Evolutionary conservation across 2,113 vertebrate genomes (phyloP).

Genomic region (Python bivittatus): DNA sequence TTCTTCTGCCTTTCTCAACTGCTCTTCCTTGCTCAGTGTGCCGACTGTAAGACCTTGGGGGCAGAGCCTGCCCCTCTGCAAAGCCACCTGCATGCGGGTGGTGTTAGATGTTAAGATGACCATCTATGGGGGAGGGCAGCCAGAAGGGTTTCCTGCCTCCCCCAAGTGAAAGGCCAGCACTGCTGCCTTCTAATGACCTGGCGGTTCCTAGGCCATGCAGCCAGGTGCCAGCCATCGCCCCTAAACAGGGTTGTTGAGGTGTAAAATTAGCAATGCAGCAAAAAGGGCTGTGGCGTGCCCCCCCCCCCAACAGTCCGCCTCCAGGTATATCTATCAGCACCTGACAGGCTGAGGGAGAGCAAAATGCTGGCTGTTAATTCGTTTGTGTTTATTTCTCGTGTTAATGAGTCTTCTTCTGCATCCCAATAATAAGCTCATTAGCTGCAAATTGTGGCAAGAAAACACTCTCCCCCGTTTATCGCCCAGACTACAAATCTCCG

Average conservation of each 20-base stretch:
- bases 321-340: not conserved
- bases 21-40: too few relatives aligned
- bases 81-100: too few relatives aligned
- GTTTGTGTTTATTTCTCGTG: constrained; percentile 39
- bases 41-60: too few relatives aligned
- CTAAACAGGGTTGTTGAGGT: not conserved
- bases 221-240: not conserved
- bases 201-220: not conserved
- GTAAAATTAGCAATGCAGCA: constrained; percentile 27
- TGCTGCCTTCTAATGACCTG: not conserved
- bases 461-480: not conserved
- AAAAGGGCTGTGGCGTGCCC: not conserved
- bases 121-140: not conserved
- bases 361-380: constrained; percentile 28
- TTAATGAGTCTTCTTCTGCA: constrained; percentile 28
- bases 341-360: constrained; percentile 11
- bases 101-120: too few relatives aligned
- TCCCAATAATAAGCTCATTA: constrained; percentile 50
- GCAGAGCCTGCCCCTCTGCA: too few relatives aligned
- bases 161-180: not conserved
- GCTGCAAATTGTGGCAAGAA: constrained; percentile 43
- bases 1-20: too few relatives aligned
- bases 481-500: constrained; percentile 48
- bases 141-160: not conserved
- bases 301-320: not conserved